Evolutionary conservation across 2,113 vertebrate genomes (phyloP), one percentile per base, ranked within the genome.

Genomic region (Jacana jacana): DNA sequence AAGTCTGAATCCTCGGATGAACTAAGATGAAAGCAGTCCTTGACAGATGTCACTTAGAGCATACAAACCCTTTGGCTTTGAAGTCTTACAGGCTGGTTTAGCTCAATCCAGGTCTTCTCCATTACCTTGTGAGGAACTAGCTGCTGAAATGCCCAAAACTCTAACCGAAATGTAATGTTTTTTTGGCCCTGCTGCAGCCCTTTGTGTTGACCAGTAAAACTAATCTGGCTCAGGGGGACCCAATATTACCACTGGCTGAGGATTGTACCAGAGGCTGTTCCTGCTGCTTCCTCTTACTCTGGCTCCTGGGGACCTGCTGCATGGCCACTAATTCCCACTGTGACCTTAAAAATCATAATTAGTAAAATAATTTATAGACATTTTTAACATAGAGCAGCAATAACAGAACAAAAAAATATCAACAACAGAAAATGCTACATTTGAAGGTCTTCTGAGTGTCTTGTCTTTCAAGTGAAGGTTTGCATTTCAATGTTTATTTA

Each of bases 111-210:
- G 18, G 25, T 58, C 40, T 71, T 86, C 48, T 54, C 37, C 10
- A 30, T 35, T 68, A 15, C 31, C 12, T 17, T 42, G 8, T 4
- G 16, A 81, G 19, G 37, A 86, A 9, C 19, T n/a, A 61, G 16
- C 17, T 71, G 46, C 31, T 64, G 69, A 48, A 40, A 8, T 44
- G 42, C 25, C 33, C 35, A 42, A 72, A 80, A 57, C 17, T 60
- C 20, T 57, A 60, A 66, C 14, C 6, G 11, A 42, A 52, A 81
- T 0, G 0, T 44, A 24, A 31, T 30, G 1, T 0, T 7, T 27
- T 69, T 77, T 82, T 79, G 33, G 6, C 9, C 27, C 14, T 68
- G 23, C 9, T 61, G 25, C 15, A 89, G 39, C 8, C 4, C 6
- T 22, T 33, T 54, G 25, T 57, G 49, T n/a, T 40, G 48, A 69